Evolutionary conservation across 2,888 invertebrate species (phyloP), one percentile per base, ranked within the genome.

Genomic region (Clostera curtula): DNA sequence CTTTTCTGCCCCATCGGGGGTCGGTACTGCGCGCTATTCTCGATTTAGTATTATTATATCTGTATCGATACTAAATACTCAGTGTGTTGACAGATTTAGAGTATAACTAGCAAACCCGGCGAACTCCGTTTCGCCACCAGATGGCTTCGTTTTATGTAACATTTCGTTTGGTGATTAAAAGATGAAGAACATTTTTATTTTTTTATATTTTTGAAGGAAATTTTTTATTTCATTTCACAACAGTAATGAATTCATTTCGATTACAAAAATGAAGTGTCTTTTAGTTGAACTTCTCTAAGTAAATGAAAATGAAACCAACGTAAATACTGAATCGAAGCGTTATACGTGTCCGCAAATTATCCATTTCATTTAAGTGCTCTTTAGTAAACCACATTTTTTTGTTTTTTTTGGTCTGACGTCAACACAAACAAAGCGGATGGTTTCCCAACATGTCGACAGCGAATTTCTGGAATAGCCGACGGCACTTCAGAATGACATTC

Each of bases 211-310:
- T 24, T 27, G 27, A 27, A 31, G 21, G 27, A 27, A 27, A 31
- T 20, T 18, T 30, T 29, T 39, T 35, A 45, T 42, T 45, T 45
- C 38, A 45, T 40, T 40, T 43, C 39, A 46, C 38, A 44, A 44
- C 41, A 44, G 43, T 48, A 48, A 41, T 41, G 38, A 46, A 43
- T 46, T 41, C 43, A 47, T 43, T 48, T 43, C 25, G 40, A 43
- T 47, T 40, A 43, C 40, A 40, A 43, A 41, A 43, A 41, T 40
- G 32, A 43, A 44, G 36, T 44, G 43, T 41, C 38, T 41, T 40
- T 42, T 42, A 42, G 34, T 36, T 40, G 38, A 39, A 45, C 43
- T 39, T 41, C 36, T 41, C 37, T 40, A 41, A 44, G 31, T 42
- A 36, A 43, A 42, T 40, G 27, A 42, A 45, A 40, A 36, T 45